Percentiles rank a stretch among this genome's conserved stretches.
Evolutionary conservation across 2,113 vertebrate species (phyloP).

Genomic region (Hucho hucho): DNA sequence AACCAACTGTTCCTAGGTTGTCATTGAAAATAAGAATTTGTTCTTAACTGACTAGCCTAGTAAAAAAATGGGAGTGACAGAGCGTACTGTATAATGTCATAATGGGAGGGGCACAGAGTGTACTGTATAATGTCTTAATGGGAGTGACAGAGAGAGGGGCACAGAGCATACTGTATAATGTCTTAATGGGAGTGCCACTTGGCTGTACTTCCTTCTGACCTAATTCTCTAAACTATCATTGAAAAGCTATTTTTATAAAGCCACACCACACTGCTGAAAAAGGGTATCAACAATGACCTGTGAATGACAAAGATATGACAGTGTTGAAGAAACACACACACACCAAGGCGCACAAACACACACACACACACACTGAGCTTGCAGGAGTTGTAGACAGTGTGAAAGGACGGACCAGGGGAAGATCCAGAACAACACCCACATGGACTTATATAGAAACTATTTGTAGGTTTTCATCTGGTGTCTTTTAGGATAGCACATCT

Average conservation of each 20-base stretch:
- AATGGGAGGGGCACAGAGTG: slow-evolving; percentile 3
- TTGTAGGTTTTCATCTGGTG: not conserved
- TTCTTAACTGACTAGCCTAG: too few relatives aligned
- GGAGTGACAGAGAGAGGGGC: slow-evolving; percentile 46
- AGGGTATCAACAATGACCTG: slow-evolving; percentile 19
- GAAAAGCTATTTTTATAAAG: slow-evolving; percentile 73
- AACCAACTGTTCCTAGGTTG: too few relatives aligned
- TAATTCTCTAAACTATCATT: slow-evolving; percentile 70
- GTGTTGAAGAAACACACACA: slow-evolving; percentile 5
- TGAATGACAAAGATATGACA: slow-evolving; percentile 27
- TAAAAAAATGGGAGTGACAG: slow-evolving; percentile 62
- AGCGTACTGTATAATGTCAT: not conserved
- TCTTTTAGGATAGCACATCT: not conserved
- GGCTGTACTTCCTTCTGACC: slow-evolving; percentile 61
- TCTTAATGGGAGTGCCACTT: slow-evolving; percentile 48
- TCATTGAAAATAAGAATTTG: too few relatives aligned
- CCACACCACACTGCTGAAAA: slow-evolving; percentile 23
- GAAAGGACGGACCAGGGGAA: not conserved
- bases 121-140: slow-evolving; percentile 20
- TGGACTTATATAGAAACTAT: not conserved
- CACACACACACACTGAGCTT: not conserved
- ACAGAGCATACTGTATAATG: slow-evolving; percentile 8
- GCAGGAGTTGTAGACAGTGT: not conserved
- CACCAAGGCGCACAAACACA: not conserved
- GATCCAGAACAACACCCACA: not conserved